These are phyloP conservation scores for Euleptes europaea DNA, from an alignment of 2,113 vertebrate species.

Conservation along the genomic window DNA sequence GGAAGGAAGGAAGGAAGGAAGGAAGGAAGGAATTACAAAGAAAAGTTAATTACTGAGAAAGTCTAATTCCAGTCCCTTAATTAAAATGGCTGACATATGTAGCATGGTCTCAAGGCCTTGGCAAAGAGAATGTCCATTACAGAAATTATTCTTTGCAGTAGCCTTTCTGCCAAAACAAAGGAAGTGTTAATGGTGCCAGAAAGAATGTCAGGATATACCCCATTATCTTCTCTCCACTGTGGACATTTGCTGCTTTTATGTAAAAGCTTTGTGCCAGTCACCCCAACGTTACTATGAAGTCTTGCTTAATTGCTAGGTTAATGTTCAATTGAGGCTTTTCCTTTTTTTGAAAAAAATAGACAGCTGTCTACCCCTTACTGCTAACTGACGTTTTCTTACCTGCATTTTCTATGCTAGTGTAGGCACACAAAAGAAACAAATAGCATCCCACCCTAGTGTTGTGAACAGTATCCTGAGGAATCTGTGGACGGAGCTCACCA, in stretches of 20 bases:
- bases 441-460: background rate
- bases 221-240: constrained; percentile 40
- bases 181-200: constrained; percentile 57
- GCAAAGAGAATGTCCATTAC: constrained; percentile 45
- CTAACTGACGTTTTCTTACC: constrained; percentile 27
- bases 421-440: constrained; percentile 45
- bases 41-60: constrained; percentile 69
- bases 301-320: constrained; percentile 64
- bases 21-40: constrained; percentile 48
- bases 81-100: constrained; percentile 65
- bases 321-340: constrained; percentile 60
- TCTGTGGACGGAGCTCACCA: no score
- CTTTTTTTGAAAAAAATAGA: constrained; percentile 38
- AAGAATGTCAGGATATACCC: constrained; percentile 60
- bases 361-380: constrained; percentile 42
- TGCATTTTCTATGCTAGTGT: constrained; percentile 16
- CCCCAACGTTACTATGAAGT: constrained; percentile 38
- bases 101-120: constrained; percentile 49
- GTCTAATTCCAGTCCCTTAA: constrained; percentile 59
- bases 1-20: background rate
- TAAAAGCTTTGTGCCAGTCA: constrained; percentile 52
- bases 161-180: constrained; percentile 61
- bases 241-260: constrained; percentile 50
- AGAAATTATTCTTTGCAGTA: constrained; percentile 59
- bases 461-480: background rate